Conservation (phyloP, 2,797 vertebrate species). For the Bradypodion ventrale region DNA sequence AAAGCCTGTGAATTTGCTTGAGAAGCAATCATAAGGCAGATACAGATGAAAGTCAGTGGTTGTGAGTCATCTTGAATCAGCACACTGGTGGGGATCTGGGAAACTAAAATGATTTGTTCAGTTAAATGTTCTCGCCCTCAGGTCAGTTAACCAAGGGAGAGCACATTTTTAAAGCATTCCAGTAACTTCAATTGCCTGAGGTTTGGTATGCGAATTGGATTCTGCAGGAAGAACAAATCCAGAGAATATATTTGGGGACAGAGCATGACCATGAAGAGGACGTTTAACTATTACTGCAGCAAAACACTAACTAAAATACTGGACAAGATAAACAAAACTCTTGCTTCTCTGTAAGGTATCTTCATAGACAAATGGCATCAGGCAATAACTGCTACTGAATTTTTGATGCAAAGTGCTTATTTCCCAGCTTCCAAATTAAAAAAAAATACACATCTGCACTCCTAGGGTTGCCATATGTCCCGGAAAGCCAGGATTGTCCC, state of each 20-base stretch:
- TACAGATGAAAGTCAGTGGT: conserved; percentile 22
- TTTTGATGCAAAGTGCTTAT: too few species aligned
- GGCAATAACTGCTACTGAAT: neutral
- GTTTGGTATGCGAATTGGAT: conserved; percentile 53
- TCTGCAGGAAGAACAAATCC: conserved; percentile 49
- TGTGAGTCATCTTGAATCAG: conserved; percentile 61
- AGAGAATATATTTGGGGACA: conserved; percentile 50
- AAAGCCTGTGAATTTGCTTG: conserved; percentile 46
- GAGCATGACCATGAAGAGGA: neutral
- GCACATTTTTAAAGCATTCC: conserved; percentile 38
- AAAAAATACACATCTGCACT: too few species aligned
- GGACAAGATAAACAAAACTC: too few species aligned
- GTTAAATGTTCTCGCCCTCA: conserved; percentile 39
- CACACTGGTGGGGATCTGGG: conserved; percentile 54
- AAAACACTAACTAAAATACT: conserved; percentile 8
- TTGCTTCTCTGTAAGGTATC: neutral
- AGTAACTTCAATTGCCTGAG: conserved; percentile 55
- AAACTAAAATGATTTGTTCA: conserved; percentile 51
- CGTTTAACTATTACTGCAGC: neutral
- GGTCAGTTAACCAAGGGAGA: conserved; percentile 35
- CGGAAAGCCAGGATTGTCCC: too few species aligned
- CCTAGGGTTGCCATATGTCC: too few species aligned
- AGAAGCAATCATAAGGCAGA: conserved; percentile 34
- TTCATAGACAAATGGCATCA: neutral
- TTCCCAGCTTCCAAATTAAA: neutral